Conservation (phyloP, 2,888 invertebrate genomes). For the Diabrotica balteata region DNA sequence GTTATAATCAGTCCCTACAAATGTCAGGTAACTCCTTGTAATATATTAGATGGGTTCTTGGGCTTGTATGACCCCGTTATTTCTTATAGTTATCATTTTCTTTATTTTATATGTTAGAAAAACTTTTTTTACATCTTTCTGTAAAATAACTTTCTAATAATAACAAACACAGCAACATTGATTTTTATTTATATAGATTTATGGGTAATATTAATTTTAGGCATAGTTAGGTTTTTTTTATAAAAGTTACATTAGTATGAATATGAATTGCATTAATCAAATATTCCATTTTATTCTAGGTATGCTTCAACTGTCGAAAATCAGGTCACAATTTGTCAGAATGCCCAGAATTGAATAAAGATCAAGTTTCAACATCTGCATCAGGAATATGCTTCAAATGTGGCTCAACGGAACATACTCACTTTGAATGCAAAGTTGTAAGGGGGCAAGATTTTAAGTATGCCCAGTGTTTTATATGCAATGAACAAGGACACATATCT, state of each 20-base stretch:
- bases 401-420: constrained; percentile 86
- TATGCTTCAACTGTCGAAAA: constrained; percentile 81
- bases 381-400: constrained; percentile 87
- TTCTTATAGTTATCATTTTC: too few relatives aligned
- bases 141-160: too few relatives aligned
- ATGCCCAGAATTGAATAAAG: constrained; percentile 74
- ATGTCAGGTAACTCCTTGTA: too few relatives aligned
- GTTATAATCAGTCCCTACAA: too few relatives aligned
- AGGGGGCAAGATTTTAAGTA: constrained; percentile 74
- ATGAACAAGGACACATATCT: constrained; percentile 86
- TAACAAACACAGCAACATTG: too few relatives aligned
- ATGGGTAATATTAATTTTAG: too few relatives aligned
- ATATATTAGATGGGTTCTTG: too few relatives aligned
- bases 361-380: constrained; percentile 57
- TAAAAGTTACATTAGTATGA: background rate
- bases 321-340: constrained; percentile 82
- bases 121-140: too few relatives aligned
- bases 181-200: too few relatives aligned
- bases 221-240: too few relatives aligned
- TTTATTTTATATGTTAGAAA: too few relatives aligned
- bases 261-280: constrained; percentile 40
- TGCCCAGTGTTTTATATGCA: constrained; percentile 89
- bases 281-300: constrained; percentile 55
- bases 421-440: constrained; percentile 75
- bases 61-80: too few relatives aligned